These are phyloP conservation scores for Nesoenas mayeri DNA, from an alignment of 2,113 vertebrate species.

Conservation along the genomic window DNA sequence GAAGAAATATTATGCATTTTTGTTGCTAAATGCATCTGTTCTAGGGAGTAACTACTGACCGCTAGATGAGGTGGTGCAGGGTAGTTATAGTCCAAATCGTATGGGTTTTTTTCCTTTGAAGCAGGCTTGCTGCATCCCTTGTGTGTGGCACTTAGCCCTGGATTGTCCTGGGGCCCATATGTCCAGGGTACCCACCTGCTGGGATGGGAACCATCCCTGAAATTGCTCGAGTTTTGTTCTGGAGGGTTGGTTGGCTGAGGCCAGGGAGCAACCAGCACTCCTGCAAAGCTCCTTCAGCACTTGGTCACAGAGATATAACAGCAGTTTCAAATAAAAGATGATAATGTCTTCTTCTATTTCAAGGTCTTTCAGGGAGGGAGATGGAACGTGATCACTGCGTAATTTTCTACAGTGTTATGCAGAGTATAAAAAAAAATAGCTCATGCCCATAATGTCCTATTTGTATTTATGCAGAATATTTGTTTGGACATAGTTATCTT, in stretches of 20 bases:
- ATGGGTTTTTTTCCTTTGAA: neutral
- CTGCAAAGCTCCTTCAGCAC: neutral
- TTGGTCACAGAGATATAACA: neutral
- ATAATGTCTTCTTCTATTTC: neutral
- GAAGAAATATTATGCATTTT: neutral
- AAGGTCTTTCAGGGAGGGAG: neutral
- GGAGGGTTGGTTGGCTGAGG: neutral
- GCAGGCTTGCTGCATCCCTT: neutral
- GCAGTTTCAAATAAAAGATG: neutral
- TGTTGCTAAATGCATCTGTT: neutral
- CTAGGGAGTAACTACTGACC: neutral
- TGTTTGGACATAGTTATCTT: neutral
- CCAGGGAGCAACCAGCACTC: neutral
- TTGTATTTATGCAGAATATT: neutral
- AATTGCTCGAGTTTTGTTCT: neutral
- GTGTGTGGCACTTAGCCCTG: neutral
- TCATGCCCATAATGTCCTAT: too few relatives aligned
- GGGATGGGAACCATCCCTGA: neutral
- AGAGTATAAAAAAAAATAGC: neutral
- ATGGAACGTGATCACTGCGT: neutral
- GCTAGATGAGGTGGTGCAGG: neutral
- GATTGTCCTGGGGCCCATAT: neutral
- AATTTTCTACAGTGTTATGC: neutral
- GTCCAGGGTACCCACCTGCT: neutral
- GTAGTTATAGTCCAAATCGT: neutral